phyloP scores from a whole-genome alignment of 2,888 invertebrate genomes.

The Ditylenchus weischeri region DNA sequence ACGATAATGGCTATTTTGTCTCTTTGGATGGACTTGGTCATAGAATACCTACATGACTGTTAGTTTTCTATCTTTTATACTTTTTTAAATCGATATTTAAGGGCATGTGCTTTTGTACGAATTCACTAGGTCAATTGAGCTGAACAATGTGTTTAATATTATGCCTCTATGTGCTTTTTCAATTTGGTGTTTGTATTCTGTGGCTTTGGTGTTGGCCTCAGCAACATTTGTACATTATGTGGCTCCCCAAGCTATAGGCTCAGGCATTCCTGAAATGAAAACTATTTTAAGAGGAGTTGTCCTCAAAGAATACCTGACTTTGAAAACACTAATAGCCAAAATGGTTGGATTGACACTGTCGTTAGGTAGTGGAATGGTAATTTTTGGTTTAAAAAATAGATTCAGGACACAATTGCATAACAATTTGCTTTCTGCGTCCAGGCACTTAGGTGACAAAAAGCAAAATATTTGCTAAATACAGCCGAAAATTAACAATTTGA shows the following conservation, averaged over 20 bases:
- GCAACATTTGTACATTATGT: conserved; percentile 81
- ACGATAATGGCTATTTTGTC: conserved; percentile 60
- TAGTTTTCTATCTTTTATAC: not conserved
- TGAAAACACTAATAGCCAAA: conserved; percentile 88
- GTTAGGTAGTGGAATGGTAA: conserved; percentile 88
- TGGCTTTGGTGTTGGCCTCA: conserved; percentile 43
- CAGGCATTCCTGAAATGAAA: conserved; percentile 65
- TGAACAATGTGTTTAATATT: not conserved
- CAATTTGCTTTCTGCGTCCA: too few species aligned
- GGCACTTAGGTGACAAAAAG: too few species aligned
- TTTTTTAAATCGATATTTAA: not conserved
- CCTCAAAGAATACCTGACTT: conserved; percentile 92
- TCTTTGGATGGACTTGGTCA: conserved; percentile 48
- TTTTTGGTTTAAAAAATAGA: too few species aligned
- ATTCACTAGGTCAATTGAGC: not conserved
- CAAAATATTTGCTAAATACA: too few species aligned
- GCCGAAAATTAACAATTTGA: too few species aligned
- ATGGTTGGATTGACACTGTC: conserved; percentile 89
- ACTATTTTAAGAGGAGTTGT: conserved; percentile 77
- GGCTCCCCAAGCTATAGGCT: conserved; percentile 87
- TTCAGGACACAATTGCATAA: too few species aligned
- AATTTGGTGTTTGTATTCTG: conserved; percentile 48
- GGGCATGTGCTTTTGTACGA: not conserved
- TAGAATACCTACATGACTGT: conserved; percentile 46
- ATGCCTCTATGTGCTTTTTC: not conserved